Base-by-base conservation (phyloP, 2,888 invertebrate species). In the Endotricha flammealis region DNA sequence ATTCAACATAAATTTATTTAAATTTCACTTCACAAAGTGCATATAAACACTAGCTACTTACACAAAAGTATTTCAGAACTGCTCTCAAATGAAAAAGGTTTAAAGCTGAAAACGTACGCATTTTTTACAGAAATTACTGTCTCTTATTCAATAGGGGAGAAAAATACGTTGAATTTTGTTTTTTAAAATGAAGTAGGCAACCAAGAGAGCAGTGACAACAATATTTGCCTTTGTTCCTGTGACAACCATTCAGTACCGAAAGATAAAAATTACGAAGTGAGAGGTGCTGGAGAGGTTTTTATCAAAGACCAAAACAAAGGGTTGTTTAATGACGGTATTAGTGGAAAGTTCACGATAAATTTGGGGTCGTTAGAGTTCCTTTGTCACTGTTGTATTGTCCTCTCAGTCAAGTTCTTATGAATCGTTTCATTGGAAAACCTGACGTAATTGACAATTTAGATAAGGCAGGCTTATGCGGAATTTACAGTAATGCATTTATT, bases 291-390 rank as follows among this genome's bases (percentile, higher is more conserved):
- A 65, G 65, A 65, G 70, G 75, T 81, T 83, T 82, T 82, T 82
- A 80, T 80, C 81, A 82, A 77, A 70, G 74, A 64, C 63, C 64
- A 73, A 80, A 80, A 82, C 81, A 83, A 82, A 81, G 80, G 80
- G 75, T 75, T 80, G 79, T 81, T 80, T 80, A 81, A 83, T 83
- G 80, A 76, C 66, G 76, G 79, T 77, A 79, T 83, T 82, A 82
- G 82, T 77, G 75, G 76, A 80, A 79, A 82, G 80, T 80, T 81
- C 75, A 69, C 76, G 77, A 82, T 83, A 79, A 82, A 83, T 83
- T 83, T 65, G 63, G 57, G 68, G 71, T 80, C 80, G 75, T 83
- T 82, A 79, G 61, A 63, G 66, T 68, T 72, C 72, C 78, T 81
- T 82, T 82, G 81, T 81, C 74, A 72, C 59, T 60, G 66, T 59